A percentile compares a stretch with the other conserved stretches of the same genome.
Conservation (phyloP, 2,113 vertebrate species). For the Gobio gobio region DNA sequence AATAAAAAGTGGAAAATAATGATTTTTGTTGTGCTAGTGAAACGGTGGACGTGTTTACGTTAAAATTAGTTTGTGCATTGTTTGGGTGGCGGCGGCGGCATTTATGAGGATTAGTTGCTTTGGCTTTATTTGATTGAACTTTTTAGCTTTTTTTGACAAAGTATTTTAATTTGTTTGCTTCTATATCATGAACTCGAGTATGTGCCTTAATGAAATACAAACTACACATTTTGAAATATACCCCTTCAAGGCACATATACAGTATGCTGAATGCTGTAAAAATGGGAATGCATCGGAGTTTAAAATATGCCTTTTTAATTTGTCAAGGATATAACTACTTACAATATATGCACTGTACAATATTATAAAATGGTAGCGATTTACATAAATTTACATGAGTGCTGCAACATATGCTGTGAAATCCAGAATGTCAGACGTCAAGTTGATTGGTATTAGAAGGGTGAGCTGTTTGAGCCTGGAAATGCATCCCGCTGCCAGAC, state of each 20-base stretch:
- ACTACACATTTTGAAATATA: conserved; percentile 43
- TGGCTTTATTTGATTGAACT: conserved; percentile 12
- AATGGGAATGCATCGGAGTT: conserved; percentile 73
- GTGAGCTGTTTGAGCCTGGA: conserved; percentile 11
- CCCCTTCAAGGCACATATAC: conserved; percentile 74
- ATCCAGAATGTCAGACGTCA: conserved; percentile 16
- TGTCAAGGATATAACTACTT: conserved; percentile 61
- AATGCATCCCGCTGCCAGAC: background rate
- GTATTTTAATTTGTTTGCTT: background rate
- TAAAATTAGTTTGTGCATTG: background rate
- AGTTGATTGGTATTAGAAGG: conserved; percentile 12
- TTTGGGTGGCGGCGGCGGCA: background rate
- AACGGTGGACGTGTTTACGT: background rate
- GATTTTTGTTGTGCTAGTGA: conserved; percentile 2
- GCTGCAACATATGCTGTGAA: conserved; percentile 26
- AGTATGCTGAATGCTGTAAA: conserved; percentile 71
- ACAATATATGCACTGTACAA: conserved; percentile 54
- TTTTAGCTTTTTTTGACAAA: background rate
- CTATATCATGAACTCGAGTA: conserved; percentile 6
- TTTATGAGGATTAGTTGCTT: conserved; percentile 25
- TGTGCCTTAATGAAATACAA: conserved; percentile 34
- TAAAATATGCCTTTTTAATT: conserved; percentile 71
- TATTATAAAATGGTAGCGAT: conserved; percentile 52
- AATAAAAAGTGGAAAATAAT: background rate
- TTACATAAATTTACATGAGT: conserved; percentile 51